Conservation (phyloP, 2,888 invertebrate species). For the Lasioglossum morio region DNA sequence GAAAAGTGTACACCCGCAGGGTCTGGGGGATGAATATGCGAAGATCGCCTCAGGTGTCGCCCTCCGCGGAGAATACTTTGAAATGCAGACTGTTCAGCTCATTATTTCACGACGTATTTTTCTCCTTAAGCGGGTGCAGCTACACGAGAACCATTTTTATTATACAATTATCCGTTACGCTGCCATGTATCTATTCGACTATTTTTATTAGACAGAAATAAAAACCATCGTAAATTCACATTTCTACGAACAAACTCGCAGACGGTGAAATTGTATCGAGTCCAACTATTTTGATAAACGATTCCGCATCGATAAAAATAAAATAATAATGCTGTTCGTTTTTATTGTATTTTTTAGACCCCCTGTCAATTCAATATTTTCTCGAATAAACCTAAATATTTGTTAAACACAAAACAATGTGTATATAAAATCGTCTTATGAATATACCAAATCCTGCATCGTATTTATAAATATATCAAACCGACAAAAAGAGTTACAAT, state of each 20-base stretch:
- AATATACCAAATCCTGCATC: no score
- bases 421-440: no score
- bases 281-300: no score
- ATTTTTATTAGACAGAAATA: neutral
- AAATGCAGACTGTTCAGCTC: neutral
- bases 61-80: constrained; percentile 8
- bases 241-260: neutral
- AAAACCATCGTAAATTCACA: neutral
- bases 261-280: no score
- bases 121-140: neutral
- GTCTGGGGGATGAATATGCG: constrained; percentile 13
- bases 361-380: no score
- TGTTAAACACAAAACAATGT: no score
- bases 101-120: neutral
- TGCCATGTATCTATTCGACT: neutral
- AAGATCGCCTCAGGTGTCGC: neutral
- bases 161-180: neutral
- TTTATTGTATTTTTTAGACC: neutral
- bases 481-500: no score
- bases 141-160: neutral
- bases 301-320: no score
- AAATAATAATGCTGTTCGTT: neutral
- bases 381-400: no score
- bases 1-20: constrained; percentile 15
- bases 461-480: no score